A percentile compares a stretch with the other conserved stretches of the same genome.
Conservation (phyloP, 2,113 vertebrate species). For the Phoxinus phoxinus region DNA sequence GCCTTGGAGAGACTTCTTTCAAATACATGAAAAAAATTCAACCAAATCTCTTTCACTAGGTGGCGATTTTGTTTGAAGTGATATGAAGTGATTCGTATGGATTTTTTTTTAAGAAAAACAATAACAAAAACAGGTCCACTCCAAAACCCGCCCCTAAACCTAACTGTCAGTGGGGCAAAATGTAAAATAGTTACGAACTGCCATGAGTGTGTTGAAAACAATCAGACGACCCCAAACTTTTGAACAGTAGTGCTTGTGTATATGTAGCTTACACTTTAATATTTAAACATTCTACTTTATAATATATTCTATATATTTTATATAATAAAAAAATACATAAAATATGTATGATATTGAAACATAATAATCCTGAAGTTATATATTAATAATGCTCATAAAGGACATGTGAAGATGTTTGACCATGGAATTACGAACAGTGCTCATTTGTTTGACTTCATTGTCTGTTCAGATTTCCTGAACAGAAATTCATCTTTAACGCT, state of each 20-base stretch:
- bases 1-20: neutral
- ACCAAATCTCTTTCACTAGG: neutral
- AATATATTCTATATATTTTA: too few relatives aligned
- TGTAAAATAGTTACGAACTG: too few relatives aligned
- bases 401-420: neutral
- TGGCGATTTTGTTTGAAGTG: neutral
- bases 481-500: neutral
- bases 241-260: too few relatives aligned
- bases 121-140: neutral
- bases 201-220: too few relatives aligned
- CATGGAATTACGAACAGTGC: neutral
- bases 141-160: neutral
- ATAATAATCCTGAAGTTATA: too few relatives aligned
- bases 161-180: too few relatives aligned
- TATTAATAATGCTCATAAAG: too few relatives aligned
- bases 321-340: too few relatives aligned
- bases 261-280: too few relatives aligned
- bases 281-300: too few relatives aligned
- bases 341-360: too few relatives aligned
- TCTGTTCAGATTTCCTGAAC: neutral
- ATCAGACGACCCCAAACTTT: too few relatives aligned
- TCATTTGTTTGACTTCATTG: neutral
- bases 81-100: neutral
- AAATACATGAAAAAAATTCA: neutral
- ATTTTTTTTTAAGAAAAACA: neutral